These are phyloP conservation scores for Tetrao urogallus DNA, from an alignment of 2,113 vertebrate genomes.

Conservation along the genomic window DNA sequence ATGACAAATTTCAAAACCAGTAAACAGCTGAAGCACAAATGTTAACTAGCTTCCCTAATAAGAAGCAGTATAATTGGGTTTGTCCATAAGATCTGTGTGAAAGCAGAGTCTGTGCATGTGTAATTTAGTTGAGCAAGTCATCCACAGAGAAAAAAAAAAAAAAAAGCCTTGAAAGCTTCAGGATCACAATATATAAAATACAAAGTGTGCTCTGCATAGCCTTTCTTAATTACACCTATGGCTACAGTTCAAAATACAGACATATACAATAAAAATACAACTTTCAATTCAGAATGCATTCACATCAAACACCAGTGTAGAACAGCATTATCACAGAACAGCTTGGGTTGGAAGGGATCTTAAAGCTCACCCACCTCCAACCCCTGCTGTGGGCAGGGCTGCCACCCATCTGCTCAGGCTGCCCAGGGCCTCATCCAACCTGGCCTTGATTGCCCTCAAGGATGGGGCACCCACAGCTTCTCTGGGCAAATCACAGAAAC, in stretches of 20 bases:
- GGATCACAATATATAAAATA: not conserved
- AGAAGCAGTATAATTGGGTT: slow-evolving; percentile 41
- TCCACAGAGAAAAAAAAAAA: not conserved
- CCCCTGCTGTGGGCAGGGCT: too few relatives aligned
- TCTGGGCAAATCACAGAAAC: not conserved
- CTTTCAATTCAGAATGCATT: not conserved
- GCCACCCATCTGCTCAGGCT: too few relatives aligned
- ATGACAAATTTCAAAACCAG: slow-evolving; percentile 43
- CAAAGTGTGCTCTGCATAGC: not conserved
- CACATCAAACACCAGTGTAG: not conserved
- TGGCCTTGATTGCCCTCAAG: too few relatives aligned
- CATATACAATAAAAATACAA: not conserved
- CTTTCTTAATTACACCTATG: not conserved
- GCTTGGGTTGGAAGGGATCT: too few relatives aligned
- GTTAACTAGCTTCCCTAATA: slow-evolving; percentile 22
- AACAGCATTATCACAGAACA: accelerated
- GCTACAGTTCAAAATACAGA: not conserved
- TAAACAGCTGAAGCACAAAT: slow-evolving; percentile 43
- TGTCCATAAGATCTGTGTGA: slow-evolving; percentile 35
- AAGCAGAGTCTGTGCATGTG: slow-evolving; percentile 23
- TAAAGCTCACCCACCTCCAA: too few relatives aligned
- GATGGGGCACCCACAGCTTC: too few relatives aligned
- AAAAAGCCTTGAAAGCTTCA: not conserved
- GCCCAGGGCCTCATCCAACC: too few relatives aligned
- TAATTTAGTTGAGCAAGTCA: not conserved